phyloP scores from a whole-genome alignment of 1,140 invertebrate species.

The Zaprionus africanus region DNA sequence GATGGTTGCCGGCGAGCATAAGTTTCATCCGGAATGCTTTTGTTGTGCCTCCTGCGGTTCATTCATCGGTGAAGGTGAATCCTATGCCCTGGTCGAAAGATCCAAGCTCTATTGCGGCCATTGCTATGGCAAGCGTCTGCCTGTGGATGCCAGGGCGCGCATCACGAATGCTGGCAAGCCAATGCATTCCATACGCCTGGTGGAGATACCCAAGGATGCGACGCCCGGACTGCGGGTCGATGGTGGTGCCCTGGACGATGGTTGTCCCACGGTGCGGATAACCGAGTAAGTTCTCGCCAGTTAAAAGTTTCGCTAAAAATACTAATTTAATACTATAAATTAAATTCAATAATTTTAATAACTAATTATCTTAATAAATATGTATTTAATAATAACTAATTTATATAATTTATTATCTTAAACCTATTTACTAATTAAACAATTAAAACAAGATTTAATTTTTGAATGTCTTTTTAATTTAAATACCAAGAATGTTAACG shows the following conservation, averaged over 20 bases:
- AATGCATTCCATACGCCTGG: slow-evolving; percentile 91
- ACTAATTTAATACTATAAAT: neutral
- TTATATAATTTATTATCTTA: neutral
- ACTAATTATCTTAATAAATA: neutral
- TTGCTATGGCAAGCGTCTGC: slow-evolving; percentile 87
- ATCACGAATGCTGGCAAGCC: slow-evolving; percentile 85
- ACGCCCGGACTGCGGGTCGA: slow-evolving; percentile 86
- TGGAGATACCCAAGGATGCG: slow-evolving; percentile 89
- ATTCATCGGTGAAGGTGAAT: slow-evolving; percentile 96
- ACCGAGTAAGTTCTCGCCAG: slow-evolving; percentile 67
- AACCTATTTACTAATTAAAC: neutral
- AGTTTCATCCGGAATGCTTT: slow-evolving; percentile 98
- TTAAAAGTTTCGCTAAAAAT: neutral
- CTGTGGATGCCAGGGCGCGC: slow-evolving; percentile 49
- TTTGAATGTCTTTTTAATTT: neutral
- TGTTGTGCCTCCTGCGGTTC: slow-evolving; percentile 91
- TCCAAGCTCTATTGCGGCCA: slow-evolving; percentile 93
- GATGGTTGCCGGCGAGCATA: slow-evolving; percentile 97
- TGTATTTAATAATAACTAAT: neutral
- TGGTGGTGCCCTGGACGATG: slow-evolving; percentile 84
- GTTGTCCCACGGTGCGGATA: slow-evolving; percentile 79
- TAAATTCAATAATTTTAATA: neutral
- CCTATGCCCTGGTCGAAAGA: slow-evolving; percentile 94
- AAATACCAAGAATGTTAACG: neutral
- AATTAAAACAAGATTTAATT: neutral